Percentiles rank a stretch among this genome's conserved stretches.
These are phyloP conservation scores for Phasia obesa DNA, from an alignment of 2,888 invertebrate genomes.

Conservation along the genomic window DNA sequence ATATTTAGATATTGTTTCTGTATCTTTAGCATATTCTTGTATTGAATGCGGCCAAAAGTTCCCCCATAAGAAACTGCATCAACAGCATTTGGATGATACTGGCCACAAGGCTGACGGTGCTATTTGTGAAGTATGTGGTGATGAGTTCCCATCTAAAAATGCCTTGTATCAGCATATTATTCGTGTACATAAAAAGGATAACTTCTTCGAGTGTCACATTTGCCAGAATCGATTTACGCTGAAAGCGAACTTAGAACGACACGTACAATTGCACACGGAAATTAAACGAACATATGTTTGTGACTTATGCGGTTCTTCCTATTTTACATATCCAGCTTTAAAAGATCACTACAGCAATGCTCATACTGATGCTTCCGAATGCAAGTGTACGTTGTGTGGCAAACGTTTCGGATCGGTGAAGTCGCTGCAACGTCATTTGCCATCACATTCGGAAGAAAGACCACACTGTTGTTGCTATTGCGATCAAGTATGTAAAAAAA, in stretches of 20 bases:
- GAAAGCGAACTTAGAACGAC: slow-evolving; percentile 82
- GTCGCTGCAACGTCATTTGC: slow-evolving; percentile 81
- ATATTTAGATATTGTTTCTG: slow-evolving; percentile 55
- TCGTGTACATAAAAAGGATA: slow-evolving; percentile 81
- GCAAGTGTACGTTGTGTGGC: slow-evolving; percentile 81
- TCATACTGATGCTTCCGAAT: slow-evolving; percentile 81
- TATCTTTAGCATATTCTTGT: slow-evolving; percentile 78
- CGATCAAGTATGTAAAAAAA: slow-evolving; percentile 77
- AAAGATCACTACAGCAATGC: slow-evolving; percentile 82
- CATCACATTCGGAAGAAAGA: slow-evolving; percentile 82
- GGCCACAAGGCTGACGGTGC: slow-evolving; percentile 82
- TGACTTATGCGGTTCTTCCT: slow-evolving; percentile 82
- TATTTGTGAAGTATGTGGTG: slow-evolving; percentile 82
- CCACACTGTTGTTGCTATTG: slow-evolving; percentile 82
- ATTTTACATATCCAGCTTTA: slow-evolving; percentile 82
- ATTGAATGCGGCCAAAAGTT: slow-evolving; percentile 81
- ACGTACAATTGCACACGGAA: slow-evolving; percentile 82
- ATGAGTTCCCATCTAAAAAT: slow-evolving; percentile 81
- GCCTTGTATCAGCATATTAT: slow-evolving; percentile 82
- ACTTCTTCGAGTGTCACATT: slow-evolving; percentile 82
- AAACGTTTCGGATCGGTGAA: slow-evolving; percentile 81
- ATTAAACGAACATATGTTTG: slow-evolving; percentile 82
- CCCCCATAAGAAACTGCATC: slow-evolving; percentile 80
- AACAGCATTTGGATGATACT: slow-evolving; percentile 81
- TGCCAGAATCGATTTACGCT: slow-evolving; percentile 82